Percentiles rank a stretch among this genome's conserved stretches.
Conservation (phyloP, 2,888 invertebrate species). For the Mythimna loreyi region DNA sequence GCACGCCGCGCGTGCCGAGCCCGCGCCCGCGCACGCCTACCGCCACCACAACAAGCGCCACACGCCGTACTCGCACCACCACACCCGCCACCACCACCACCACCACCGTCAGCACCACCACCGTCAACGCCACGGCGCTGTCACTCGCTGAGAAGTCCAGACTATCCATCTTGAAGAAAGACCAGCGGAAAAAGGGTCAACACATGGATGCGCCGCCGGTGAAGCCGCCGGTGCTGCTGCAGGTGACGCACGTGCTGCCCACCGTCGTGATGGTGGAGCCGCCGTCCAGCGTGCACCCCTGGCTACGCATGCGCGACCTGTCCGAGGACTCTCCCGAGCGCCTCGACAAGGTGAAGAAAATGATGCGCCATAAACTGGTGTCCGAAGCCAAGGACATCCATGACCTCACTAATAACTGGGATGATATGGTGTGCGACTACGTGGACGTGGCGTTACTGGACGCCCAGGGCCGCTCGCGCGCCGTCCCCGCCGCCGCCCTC, state of each 20-base stretch:
- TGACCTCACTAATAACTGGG: conserved; percentile 85
- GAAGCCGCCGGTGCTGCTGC: conserved; percentile 83
- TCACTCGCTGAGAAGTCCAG: conserved; percentile 83
- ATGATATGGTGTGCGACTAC: conserved; percentile 84
- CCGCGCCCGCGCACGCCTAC: conserved; percentile 18
- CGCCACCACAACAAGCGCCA: conserved; percentile 25
- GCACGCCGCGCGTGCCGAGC: conserved; percentile 21
- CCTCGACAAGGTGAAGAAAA: conserved; percentile 74
- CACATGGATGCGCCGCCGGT: conserved; percentile 63
- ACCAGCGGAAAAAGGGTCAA: conserved; percentile 76
- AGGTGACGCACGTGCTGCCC: conserved; percentile 76
- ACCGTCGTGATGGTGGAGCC: conserved; percentile 83
- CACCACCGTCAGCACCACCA: conserved; percentile 26
- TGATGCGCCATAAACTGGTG: conserved; percentile 83
- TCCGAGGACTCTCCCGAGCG: conserved; percentile 74
- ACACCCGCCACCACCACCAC: conserved; percentile 19
- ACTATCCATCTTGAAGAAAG: conserved; percentile 83
- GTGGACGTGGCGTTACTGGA: conserved; percentile 76
- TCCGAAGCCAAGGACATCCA: conserved; percentile 76
- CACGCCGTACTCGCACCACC: conserved; percentile 28
- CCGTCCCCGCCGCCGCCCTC: neutral
- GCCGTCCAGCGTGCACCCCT: conserved; percentile 64
- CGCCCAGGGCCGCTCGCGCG: neutral
- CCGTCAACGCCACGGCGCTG: conserved; percentile 57
- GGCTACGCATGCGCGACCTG: conserved; percentile 69